phyloP scores from a whole-genome alignment of 1,140 invertebrate genomes.

The Meloidogyne exigua region DNA sequence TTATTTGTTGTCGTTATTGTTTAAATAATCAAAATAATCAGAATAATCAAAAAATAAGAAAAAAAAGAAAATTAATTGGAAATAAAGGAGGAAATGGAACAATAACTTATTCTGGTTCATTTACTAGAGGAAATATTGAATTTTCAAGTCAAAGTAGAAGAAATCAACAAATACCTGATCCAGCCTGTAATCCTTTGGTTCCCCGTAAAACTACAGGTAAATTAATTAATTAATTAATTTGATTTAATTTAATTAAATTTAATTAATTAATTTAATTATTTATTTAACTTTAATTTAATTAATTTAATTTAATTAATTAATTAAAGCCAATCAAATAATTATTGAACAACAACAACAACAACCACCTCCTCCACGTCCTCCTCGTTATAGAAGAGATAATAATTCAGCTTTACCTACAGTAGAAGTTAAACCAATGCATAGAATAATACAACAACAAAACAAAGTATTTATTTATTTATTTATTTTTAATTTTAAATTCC shows the following conservation, averaged over 20 bases:
- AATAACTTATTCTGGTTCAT: conserved; percentile 2
- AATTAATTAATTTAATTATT: conserved; percentile 6
- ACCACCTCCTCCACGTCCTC: conserved; percentile 39
- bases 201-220: conserved; percentile 18
- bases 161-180: conserved; percentile 17
- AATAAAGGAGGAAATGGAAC: neutral
- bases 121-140: neutral
- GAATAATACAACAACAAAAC: neutral
- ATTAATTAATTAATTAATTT: too few relatives aligned
- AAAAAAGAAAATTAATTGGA: conserved; percentile 12
- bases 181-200: conserved; percentile 28
- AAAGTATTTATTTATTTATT: neutral
- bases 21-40: neutral
- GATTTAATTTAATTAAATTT: neutral
- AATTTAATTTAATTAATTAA: neutral
- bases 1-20: conserved; percentile 5
- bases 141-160: neutral
- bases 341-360: conserved; percentile 32
- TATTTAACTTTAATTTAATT: too few relatives aligned
- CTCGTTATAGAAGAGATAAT: conserved; percentile 13
- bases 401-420: conserved; percentile 29
- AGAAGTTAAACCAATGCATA: conserved; percentile 38
- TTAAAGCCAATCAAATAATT: conserved; percentile 31
- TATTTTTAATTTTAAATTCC: neutral
- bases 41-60: neutral